A percentile compares a stretch with the other conserved stretches of the same genome.
phyloP scores from a whole-genome alignment of 2,797 vertebrate species.

The Malacoctenus gilli region DNA sequence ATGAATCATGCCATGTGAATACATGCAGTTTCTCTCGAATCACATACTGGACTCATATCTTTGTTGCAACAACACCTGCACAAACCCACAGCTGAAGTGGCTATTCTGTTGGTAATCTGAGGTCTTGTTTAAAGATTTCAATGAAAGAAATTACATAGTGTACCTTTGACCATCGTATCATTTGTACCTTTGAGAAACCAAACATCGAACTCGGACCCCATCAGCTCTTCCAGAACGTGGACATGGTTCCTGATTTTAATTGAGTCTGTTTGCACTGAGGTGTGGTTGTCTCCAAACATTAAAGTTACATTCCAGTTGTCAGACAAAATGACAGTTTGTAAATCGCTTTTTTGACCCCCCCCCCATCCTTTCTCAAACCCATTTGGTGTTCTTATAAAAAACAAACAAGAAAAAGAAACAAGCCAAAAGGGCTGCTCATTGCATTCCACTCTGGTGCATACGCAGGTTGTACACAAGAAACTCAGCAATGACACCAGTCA shows the following conservation, averaged over 20 bases:
- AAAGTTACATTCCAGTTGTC: constrained; percentile 85
- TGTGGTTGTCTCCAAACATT: constrained; percentile 65
- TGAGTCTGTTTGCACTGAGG: constrained; percentile 67
- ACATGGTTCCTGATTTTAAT: constrained; percentile 44
- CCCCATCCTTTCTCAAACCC: constrained; percentile 42
- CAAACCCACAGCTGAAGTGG: too few species aligned
- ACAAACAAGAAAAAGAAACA: constrained; percentile 3
- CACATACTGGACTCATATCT: too few species aligned
- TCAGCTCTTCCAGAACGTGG: constrained; percentile 39
- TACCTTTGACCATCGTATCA: neutral
- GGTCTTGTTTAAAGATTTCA: too few species aligned
- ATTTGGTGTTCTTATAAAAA: constrained; percentile 46
- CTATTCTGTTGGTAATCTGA: too few species aligned
- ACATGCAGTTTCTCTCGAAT: too few species aligned
- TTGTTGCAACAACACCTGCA: too few species aligned
- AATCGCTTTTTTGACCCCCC: constrained; percentile 63
- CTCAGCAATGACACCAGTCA: constrained; percentile 77
- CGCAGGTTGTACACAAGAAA: constrained; percentile 85
- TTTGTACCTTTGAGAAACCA: constrained; percentile 42
- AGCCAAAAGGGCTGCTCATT: constrained; percentile 57
- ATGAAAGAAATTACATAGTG: too few species aligned
- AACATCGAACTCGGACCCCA: constrained; percentile 25
- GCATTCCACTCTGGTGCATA: constrained; percentile 78
- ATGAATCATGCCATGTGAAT: too few species aligned
- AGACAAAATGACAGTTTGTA: constrained; percentile 76